Evolutionary conservation across 1,140 invertebrate genomes (phyloP).

Genomic region (Orius insidiosus): DNA sequence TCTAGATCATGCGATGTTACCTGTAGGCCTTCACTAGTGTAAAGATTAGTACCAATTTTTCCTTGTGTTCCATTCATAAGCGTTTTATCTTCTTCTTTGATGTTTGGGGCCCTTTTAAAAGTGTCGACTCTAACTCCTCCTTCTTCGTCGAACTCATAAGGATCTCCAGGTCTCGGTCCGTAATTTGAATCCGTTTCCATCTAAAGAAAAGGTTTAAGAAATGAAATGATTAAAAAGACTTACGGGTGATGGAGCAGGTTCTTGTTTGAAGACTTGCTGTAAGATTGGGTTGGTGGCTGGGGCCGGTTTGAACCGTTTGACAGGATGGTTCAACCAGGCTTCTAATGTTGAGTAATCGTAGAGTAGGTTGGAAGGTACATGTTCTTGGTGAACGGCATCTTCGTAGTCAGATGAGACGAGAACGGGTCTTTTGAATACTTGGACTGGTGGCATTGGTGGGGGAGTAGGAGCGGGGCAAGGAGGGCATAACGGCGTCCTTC

Average conservation of each 20-base stretch:
- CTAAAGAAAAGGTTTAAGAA: conserved; percentile 23
- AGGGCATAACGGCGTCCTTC: conserved; percentile 13
- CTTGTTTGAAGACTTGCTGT: conserved; percentile 19
- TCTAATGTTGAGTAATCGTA: conserved; percentile 75
- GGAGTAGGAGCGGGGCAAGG: conserved; percentile 17
- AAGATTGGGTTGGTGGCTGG: conserved; percentile 34
- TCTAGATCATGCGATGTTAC: conserved; percentile 76
- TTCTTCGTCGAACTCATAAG: conserved; percentile 51
- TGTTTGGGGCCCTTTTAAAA: conserved; percentile 3
- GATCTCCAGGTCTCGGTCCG: conserved; percentile 34
- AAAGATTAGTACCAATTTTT: conserved; percentile 38
- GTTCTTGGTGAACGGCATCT: conserved; percentile 53
- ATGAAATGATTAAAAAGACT: too few species aligned
- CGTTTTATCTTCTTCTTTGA: conserved; percentile 31
- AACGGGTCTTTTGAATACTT: conserved; percentile 45
- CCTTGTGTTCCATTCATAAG: conserved; percentile 28
- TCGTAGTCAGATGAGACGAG: conserved; percentile 56
- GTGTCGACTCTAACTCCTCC: conserved; percentile 19
- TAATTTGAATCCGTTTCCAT: conserved; percentile 21
- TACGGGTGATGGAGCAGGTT: conserved; percentile 11
- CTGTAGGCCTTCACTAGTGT: conserved; percentile 70
- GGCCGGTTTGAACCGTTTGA: conserved; percentile 62
- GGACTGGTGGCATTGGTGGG: conserved; percentile 18
- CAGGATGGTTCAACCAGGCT: conserved; percentile 74
- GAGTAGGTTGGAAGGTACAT: conserved; percentile 59